These are phyloP conservation scores for Chiloscyllium plagiosum DNA, from an alignment of 2,113 vertebrate genomes.

Conservation along the genomic window DNA sequence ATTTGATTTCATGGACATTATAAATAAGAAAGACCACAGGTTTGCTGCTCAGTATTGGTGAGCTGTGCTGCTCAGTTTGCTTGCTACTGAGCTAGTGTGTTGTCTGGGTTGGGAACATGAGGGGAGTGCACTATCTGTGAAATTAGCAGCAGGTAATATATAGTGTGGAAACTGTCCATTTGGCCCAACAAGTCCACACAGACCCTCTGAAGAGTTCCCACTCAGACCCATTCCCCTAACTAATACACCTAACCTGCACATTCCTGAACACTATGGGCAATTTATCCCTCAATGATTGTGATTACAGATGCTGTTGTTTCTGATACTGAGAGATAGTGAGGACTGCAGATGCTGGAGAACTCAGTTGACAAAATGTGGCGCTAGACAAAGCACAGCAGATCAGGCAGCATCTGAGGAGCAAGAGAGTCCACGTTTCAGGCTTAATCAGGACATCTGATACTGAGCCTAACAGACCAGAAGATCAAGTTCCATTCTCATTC, in stretches of 20 bases:
- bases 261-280: too few relatives aligned
- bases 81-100: neutral
- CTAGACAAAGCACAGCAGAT: too few relatives aligned
- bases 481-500: neutral
- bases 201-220: too few relatives aligned
- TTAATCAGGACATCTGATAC: neutral
- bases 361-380: too few relatives aligned
- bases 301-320: neutral
- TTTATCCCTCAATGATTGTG: neutral
- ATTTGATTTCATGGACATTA: neutral
- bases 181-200: too few relatives aligned
- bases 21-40: neutral
- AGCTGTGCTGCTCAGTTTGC: neutral
- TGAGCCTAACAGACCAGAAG: neutral
- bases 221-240: too few relatives aligned
- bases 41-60: neutral
- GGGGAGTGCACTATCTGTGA: neutral
- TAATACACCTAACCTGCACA: too few relatives aligned
- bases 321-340: neutral
- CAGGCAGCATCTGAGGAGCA: too few relatives aligned
- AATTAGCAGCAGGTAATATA: neutral
- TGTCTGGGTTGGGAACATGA: neutral
- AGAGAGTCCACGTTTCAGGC: too few relatives aligned
- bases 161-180: too few relatives aligned
- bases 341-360: too few relatives aligned